Evolutionary conservation across 2,797 vertebrate species (phyloP), one percentile per base, ranked within the genome.

Genomic region (Margarornis squamiger): DNA sequence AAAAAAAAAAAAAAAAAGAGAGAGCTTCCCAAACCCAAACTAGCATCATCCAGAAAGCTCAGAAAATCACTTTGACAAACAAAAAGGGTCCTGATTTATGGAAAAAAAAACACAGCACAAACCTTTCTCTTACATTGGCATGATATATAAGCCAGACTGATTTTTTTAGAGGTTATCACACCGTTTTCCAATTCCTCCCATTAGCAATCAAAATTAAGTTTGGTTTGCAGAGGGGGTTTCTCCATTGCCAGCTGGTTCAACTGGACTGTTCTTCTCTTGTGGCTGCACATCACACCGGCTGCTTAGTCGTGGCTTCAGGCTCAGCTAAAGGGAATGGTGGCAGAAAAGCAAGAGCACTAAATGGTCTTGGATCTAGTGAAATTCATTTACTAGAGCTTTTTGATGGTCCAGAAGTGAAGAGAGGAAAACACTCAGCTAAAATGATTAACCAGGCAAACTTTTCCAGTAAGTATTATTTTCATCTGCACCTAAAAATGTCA

Each of bases 341-440:
- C 61, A 94, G 59, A 90, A 79, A 78, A 90, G 67, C 1, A 13
- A 95, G 45, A 58, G 9, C 49, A 75, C 30, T 59, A 66, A 90
- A 76, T 54, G 74, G 70, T 45, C 82, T 54, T 73, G 55, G 45
- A 75, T 68, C 21, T 55, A 59, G 38, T 26, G 24, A 88, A 92
- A 86, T 61, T 90, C 23, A 80, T 92, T 93, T 91, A 78, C 29
- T 66, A 74, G 80, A 71, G 26, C 8, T 78, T 89, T 93, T 51
- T 88, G 84, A 82, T 81, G 41, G 61, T 34, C 57, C 57, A 92
- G 76, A 46, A 62, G 12, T 65, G 26, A 73, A 10, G 54, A 71
- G 86, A 95, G 75, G 57, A 21, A 49, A 86, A 96, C 75, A 57
- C 14, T 68, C 29, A 68, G 73, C 90, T 72, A 55, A 96, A 97